Percentiles rank a stretch among this genome's conserved stretches.
phyloP scores from a whole-genome alignment of 2,888 invertebrate species.

The Lacanobia oleracea region DNA sequence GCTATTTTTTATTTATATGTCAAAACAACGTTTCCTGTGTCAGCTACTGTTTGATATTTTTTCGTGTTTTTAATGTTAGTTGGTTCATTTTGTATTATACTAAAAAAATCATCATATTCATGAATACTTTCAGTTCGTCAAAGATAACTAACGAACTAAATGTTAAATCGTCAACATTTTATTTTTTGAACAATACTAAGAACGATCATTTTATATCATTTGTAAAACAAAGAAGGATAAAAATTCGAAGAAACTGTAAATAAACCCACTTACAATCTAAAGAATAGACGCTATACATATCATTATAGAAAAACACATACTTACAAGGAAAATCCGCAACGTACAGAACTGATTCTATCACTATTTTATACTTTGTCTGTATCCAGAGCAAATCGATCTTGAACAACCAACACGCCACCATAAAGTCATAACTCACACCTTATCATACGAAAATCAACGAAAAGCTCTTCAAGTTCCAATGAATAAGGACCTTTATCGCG shows the following conservation, averaged over 20 bases:
- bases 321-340: slow-evolving; percentile 32
- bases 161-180: too few relatives aligned
- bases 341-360: slow-evolving; percentile 57
- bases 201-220: background rate
- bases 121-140: too few relatives aligned
- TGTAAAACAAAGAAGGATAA: background rate
- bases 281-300: background rate
- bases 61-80: background rate
- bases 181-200: background rate
- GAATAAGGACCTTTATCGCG: slow-evolving; percentile 69
- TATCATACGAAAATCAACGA: slow-evolving; percentile 68
- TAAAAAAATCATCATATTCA: too few relatives aligned
- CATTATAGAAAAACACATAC: background rate
- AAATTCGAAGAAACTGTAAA: background rate
- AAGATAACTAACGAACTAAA: too few relatives aligned
- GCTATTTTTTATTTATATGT: too few relatives aligned
- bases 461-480: slow-evolving; percentile 14
- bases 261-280: background rate
- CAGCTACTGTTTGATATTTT: too few relatives aligned
- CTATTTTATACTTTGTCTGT: slow-evolving; percentile 61
- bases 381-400: slow-evolving; percentile 88
- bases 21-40: too few relatives aligned
- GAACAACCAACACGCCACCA: slow-evolving; percentile 63
- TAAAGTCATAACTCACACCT: slow-evolving; percentile 71
- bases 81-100: too few relatives aligned